Evolutionary conservation across 2,888 invertebrate genomes (phyloP).

Genomic region (Mongoloraphidia duomilia): DNA sequence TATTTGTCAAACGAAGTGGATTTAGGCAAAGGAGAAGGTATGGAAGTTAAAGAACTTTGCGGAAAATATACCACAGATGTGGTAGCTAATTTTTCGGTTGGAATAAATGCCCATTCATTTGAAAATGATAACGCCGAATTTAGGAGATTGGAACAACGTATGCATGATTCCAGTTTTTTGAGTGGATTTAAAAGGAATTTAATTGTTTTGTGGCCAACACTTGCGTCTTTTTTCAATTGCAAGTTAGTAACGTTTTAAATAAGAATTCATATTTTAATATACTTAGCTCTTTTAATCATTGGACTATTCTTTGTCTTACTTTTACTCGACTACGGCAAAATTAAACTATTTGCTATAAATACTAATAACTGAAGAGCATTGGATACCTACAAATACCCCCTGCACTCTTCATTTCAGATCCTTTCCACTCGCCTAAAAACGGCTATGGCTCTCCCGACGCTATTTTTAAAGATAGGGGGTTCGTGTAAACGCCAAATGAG

Average conservation of each 20-base stretch:
- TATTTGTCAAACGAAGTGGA: background rate
- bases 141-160: slow-evolving; percentile 4
- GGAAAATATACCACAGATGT: slow-evolving; percentile 11
- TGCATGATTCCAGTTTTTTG: slow-evolving; percentile 4
- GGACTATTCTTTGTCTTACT: too few species aligned
- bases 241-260: background rate
- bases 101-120: slow-evolving; percentile 9
- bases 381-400: too few species aligned
- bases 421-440: too few species aligned
- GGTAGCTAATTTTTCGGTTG: slow-evolving; percentile 9
- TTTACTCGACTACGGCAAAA: too few species aligned
- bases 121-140: slow-evolving; percentile 11
- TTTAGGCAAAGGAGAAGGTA: background rate
- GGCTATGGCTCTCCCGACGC: too few species aligned
- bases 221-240: background rate
- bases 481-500: too few species aligned
- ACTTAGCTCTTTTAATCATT: too few species aligned
- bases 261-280: background rate
- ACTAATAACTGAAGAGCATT: too few species aligned
- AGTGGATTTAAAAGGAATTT: slow-evolving; percentile 1
- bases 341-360: too few species aligned
- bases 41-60: background rate
- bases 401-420: too few species aligned
- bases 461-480: too few species aligned
- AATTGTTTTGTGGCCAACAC: slow-evolving; percentile 2